These are phyloP conservation scores for Crypturellus undulatus DNA, from an alignment of 2,113 vertebrate genomes.

Conservation along the genomic window DNA sequence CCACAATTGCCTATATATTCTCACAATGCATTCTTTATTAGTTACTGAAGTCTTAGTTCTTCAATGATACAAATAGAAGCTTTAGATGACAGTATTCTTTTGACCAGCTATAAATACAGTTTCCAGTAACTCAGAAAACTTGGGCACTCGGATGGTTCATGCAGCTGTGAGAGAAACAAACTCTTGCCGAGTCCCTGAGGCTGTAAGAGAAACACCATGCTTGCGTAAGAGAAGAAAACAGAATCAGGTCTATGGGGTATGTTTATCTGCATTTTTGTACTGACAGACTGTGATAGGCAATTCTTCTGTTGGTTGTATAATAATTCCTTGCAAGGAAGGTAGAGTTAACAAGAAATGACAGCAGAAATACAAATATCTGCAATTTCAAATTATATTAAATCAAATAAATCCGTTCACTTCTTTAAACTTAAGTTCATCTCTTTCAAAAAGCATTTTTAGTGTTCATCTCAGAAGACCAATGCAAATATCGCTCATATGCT, in stretches of 20 bases:
- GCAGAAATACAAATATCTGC: constrained; percentile 3
- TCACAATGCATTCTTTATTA: background rate
- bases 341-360: background rate
- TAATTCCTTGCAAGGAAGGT: constrained; percentile 12
- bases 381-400: background rate
- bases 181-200: background rate
- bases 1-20: background rate
- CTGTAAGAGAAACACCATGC: background rate
- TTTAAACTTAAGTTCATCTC: background rate
- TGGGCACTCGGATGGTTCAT: background rate
- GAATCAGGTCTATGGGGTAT: background rate
- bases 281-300: constrained; percentile 9
- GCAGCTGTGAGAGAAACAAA: background rate
- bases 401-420: background rate
- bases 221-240: background rate
- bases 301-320: constrained; percentile 15
- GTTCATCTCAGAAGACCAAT: background rate
- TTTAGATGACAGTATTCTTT: background rate
- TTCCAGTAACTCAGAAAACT: background rate
- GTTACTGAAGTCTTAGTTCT: background rate
- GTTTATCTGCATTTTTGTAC: constrained; percentile 25
- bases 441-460: background rate
- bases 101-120: background rate
- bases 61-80: background rate
- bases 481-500: background rate